These are phyloP conservation scores for Apteryx mantelli DNA, from an alignment of 2,113 vertebrate genomes.

Conservation along the genomic window DNA sequence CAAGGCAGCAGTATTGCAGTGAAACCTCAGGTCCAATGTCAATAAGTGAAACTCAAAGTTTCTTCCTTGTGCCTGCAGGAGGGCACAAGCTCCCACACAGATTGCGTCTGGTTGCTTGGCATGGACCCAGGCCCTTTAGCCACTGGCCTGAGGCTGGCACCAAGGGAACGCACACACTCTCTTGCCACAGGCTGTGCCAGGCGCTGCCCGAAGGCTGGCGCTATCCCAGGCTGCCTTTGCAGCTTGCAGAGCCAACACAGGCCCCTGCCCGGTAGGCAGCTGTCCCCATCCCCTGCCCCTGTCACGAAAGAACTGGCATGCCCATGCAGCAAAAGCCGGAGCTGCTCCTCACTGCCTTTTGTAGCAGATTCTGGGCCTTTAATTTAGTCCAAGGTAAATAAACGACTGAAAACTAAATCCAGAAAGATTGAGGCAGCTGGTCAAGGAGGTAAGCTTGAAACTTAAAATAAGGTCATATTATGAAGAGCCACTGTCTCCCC, in stretches of 20 bases:
- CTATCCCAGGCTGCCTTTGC: background rate
- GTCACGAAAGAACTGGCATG: background rate
- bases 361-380: background rate
- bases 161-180: background rate
- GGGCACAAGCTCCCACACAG: background rate
- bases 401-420: background rate
- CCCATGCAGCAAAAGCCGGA: background rate
- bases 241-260: background rate
- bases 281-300: accelerated
- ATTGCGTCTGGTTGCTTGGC: background rate
- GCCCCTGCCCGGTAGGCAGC: too few relatives aligned
- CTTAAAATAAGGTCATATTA: background rate
- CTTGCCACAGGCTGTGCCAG: accelerated
- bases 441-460: too few relatives aligned
- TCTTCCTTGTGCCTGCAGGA: background rate
- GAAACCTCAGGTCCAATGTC: background rate
- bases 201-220: accelerated
- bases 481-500: background rate
- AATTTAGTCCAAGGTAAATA: background rate
- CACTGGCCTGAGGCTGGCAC: background rate
- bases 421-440: background rate
- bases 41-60: background rate
- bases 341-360: background rate
- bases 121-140: background rate
- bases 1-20: background rate